Base-by-base conservation (phyloP, 2,888 invertebrate species). In the Pyralis farinalis region DNA sequence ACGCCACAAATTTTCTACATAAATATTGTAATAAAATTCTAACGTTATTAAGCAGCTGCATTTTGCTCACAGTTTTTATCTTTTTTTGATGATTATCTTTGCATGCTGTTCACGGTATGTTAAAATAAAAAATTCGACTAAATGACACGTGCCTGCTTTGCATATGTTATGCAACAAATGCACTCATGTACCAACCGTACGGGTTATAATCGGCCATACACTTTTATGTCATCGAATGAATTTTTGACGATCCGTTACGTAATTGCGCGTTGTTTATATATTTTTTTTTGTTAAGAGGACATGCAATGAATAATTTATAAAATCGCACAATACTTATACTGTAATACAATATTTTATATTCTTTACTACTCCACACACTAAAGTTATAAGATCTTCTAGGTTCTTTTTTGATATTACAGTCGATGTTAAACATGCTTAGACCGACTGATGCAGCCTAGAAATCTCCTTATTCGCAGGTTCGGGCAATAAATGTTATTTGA, bases 211-310 rank as follows among this genome's bases (percentile, higher is more conserved):
- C 61, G 61, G 53, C 53, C 55, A 47, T 53, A 64, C 76, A 78
- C 71, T 80, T 80, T 75, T 79, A 77, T 71, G 79, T 73, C 76
- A 79, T 79, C 81, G 58, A 53, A 25, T 7, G 25, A 12, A 3
- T 16, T 31, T 31, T 40, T 43, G 51, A 43, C 52, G 53, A 8
- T 2, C 25, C 25, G n/a, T n/a, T 25, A 25, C 25, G 25, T 7
- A 5, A 21, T 21, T n/a, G n/a, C n/a, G n/a, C 4, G 2, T 55
- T 57, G 25, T 7, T 8, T 25, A 25, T 25, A 1, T 2, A 25
- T n/a, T n/a, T 25, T 25, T 3, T 25, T 25, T 25, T 25, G 2
- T 25, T 25, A 25, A 55, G 46, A 16, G 3, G 16, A 16, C 4
- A 4, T 3, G 16, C 16, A 16, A 16, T 16, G 16, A 16, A 16